Conservation (phyloP, 2,113 vertebrate species). For the Physeter macrocephalus region DNA sequence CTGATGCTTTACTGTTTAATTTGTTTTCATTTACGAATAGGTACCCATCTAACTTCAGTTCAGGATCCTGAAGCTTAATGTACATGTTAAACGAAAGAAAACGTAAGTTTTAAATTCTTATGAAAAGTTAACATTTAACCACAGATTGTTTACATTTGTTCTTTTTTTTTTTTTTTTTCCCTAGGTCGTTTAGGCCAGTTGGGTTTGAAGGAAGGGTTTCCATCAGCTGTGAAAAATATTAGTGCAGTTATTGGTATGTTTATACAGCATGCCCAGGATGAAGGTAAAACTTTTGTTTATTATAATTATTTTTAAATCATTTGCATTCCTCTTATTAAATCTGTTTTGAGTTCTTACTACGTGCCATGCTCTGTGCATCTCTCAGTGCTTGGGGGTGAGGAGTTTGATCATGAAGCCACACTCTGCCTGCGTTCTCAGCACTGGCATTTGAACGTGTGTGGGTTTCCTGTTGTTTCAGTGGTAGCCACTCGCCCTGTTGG, state of each 20-base stretch:
- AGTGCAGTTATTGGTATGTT: slow-evolving; percentile 89
- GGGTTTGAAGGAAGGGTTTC: slow-evolving; percentile 89
- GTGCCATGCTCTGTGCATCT: accelerated
- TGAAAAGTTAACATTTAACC: background rate
- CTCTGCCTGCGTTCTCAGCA: accelerated
- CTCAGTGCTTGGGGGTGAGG: accelerated
- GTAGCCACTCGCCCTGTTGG: accelerated
- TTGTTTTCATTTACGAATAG: background rate
- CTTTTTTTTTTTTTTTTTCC: background rate
- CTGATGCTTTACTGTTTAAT: background rate
- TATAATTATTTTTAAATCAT: no score
- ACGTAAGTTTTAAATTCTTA: background rate
- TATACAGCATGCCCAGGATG: slow-evolving; percentile 86
- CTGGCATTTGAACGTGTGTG: accelerated
- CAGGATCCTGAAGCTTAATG: background rate
- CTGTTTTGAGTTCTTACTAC: accelerated
- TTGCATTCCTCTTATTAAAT: no score
- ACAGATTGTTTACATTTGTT: background rate
- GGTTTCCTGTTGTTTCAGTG: background rate
- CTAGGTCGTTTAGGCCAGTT: slow-evolving; percentile 91
- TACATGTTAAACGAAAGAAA: background rate
- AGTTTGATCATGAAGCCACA: accelerated
- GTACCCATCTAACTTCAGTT: background rate
- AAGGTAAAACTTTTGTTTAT: slow-evolving; percentile 83
- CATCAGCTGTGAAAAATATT: slow-evolving; percentile 87